Base-by-base conservation (phyloP, 2,797 vertebrate species). In the Catamblyrhynchus diadema region DNA sequence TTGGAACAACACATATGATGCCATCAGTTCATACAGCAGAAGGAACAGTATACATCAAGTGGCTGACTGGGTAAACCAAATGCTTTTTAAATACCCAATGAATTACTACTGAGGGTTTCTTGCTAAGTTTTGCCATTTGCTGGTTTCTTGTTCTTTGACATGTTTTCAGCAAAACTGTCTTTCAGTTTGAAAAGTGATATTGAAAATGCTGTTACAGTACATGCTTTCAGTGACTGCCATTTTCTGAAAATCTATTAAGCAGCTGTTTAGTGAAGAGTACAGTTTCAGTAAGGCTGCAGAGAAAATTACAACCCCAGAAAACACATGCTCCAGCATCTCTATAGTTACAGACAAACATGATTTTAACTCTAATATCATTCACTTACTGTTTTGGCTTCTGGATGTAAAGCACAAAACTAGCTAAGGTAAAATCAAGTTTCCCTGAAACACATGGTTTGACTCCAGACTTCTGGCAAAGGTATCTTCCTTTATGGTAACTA, bases 11-110 rank as follows among this genome's bases (percentile, higher is more conserved):
- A 92, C 12, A 60, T 0, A 81, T 0, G 14, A 45, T 37, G 18
- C 27, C 54, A 59, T 96, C 48, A 96, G 86, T 79, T 77, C 62
- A 86, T 32, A 65, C n/a, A 93, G 94, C 70, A 90, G 66, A 86
- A 86, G 27, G 42, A 94, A 85, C 22, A 59, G 28, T 21, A 73
- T 6, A 28, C 30, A 53, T 37, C 21, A 60, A 69, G 45, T 25
- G 64, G 78, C 41, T 47, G 54, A 82, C 19, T 50, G 14, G 30
- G 39, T 60, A 82, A 79, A 91, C 14, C 15, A 72, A 73, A 67
- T 69, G 25, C 25, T 64, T 74, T 56, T 51, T 33, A 88, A 64
- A 66, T 24, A 66, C 25, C 32, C 44, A 64, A 7, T 33, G 16
- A 81, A 53, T 25, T 80, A 20, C 20, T 33, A 23, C 50, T 33